Percentiles rank a stretch among this genome's conserved stretches.
phyloP scores from a whole-genome alignment of 2,888 invertebrate genomes.

The Leptarthrus brevirostris region DNA sequence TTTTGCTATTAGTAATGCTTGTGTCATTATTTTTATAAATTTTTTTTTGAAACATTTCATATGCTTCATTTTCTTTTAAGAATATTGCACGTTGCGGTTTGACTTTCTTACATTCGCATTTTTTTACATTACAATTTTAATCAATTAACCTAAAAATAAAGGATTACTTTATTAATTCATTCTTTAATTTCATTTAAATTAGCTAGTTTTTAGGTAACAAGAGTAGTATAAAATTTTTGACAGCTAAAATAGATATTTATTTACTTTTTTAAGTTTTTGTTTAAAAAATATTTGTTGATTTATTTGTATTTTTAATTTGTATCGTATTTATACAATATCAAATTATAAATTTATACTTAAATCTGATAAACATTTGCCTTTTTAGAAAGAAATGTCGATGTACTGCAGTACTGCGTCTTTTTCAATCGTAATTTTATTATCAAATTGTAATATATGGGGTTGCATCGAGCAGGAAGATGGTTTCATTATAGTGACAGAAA shows the following conservation, averaged over 20 bases:
- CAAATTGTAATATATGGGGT: background rate
- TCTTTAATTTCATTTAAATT: conserved; percentile 50
- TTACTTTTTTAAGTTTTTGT: conserved; percentile 37
- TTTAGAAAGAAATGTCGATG: conserved; percentile 52
- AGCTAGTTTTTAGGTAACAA: conserved; percentile 54
- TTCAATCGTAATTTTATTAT: conserved; percentile 36
- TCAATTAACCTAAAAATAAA: conserved; percentile 44
- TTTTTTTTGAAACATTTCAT: background rate
- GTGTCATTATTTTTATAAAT: background rate
- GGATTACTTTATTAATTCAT: conserved; percentile 40
- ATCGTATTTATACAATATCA: conserved; percentile 32
- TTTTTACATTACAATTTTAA: conserved; percentile 28
- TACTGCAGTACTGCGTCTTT: conserved; percentile 40
- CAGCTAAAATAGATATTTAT: conserved; percentile 54
- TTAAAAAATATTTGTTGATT: conserved; percentile 45
- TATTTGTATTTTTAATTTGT: conserved; percentile 26
- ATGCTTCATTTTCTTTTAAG: conserved; percentile 39
- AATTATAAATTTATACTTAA: conserved; percentile 49
- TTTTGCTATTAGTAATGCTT: conserved; percentile 28
- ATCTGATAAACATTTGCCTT: conserved; percentile 50
- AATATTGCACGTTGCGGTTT: conserved; percentile 51
- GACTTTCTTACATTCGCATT: background rate
- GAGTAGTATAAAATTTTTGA: conserved; percentile 54
- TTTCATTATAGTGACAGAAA: background rate
- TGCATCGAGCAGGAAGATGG: conserved; percentile 3